Conservation (phyloP, 2,797 vertebrate species). For the Sorex maritimensis region DNA sequence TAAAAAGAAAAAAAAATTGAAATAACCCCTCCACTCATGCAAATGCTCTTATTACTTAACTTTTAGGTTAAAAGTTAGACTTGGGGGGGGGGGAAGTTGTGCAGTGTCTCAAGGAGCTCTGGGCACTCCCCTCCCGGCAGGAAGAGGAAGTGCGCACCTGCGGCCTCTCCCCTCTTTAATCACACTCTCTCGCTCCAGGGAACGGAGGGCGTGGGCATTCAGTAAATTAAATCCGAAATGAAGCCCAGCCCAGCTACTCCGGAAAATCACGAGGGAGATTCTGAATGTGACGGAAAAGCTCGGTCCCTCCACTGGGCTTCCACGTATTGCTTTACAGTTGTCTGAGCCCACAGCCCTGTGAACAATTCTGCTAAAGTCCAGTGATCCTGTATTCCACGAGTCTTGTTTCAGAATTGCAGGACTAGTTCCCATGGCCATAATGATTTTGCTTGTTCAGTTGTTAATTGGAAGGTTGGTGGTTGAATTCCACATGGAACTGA, state of each 20-base stretch:
- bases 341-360: not conserved
- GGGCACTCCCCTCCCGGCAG: constrained; percentile 37
- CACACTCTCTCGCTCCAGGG: not conserved
- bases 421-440: too few relatives aligned
- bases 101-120: not conserved
- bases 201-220: constrained; percentile 20
- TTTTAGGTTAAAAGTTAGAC: too few relatives aligned
- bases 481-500: not conserved
- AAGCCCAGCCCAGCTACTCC: constrained; percentile 43
- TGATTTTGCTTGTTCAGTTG: too few relatives aligned
- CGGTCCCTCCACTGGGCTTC: not conserved
- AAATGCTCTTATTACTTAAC: constrained; percentile 66
- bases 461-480: too few relatives aligned
- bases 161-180: not conserved
- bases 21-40: not conserved
- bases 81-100: not conserved
- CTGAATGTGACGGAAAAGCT: not conserved
- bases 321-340: constrained; percentile 9
- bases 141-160: constrained; percentile 58
- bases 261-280: not conserved
- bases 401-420: constrained; percentile 4
- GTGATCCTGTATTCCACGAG: not conserved
- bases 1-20: not conserved
- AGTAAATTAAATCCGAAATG: constrained; percentile 76
- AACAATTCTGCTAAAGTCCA: not conserved